Evolutionary conservation across 2,888 invertebrate species (phyloP), one percentile per base, ranked within the genome.

Genomic region (Torymus auratus): DNA sequence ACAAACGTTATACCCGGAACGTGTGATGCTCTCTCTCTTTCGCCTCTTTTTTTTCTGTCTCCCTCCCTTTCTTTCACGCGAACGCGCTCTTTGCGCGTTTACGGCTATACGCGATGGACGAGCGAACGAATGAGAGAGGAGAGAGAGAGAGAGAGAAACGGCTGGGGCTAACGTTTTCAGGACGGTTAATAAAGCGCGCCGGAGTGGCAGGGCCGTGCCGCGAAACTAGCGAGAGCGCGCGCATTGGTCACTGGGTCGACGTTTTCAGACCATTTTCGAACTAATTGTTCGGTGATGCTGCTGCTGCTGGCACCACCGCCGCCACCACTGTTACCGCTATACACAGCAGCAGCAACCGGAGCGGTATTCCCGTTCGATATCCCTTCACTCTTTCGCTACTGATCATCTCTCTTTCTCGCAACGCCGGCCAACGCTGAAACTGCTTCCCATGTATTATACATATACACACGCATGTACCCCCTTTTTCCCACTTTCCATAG

Each of bases 101-200:
- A 55, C 74, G 11, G 58, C 62, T 62, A 64, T 62, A 64, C 72
- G 53, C 41, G 41, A 7, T 7, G 7, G 56, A 62, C 28, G 41
- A 7, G 41, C 41, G 41, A 41, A 7, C 20, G 20, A 64, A 61
- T 12, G 20, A 20, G 20, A 20, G 20, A 20, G 20, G 60, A 55
- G 17, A 75, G 70, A 83, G 71, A 79, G 80, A 77, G 74, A 74
- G 41, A 41, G 41, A 74, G 76, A 23, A 64, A 83, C 85, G 86
- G 89, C 89, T 90, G 89, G 90, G 89, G 90, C 89, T 87, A 85
- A 91, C 89, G 90, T 91, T 90, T 90, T 89, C 85, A 82, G 85
- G 78, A 86, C 83, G 83, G 88, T 81, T 84, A 82, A 85, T 90
- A 87, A 83, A 81, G 78, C 79, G 87, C 88, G 41, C 7, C 41